These are phyloP conservation scores for Poliocrania exsul DNA, from an alignment of 2,797 vertebrate species.

Conservation along the genomic window DNA sequence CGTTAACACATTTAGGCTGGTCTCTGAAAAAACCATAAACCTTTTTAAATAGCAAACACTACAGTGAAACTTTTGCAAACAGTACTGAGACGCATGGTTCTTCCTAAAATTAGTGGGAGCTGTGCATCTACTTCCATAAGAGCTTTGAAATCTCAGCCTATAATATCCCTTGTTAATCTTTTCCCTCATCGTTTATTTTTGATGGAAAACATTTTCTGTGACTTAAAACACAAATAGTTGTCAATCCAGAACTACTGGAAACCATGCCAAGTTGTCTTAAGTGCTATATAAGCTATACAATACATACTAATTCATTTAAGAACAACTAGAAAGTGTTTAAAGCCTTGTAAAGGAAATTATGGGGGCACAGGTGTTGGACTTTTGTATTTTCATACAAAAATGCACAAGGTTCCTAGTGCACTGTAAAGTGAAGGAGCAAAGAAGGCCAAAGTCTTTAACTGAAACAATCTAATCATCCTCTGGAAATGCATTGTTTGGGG, in stretches of 20 bases:
- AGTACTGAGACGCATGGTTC: neutral
- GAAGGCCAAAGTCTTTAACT: neutral
- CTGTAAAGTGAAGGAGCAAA: neutral
- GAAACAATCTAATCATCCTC: constrained; percentile 7
- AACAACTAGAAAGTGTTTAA: neutral
- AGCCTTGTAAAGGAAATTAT: constrained; percentile 14
- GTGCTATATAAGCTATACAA: neutral
- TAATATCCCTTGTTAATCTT: neutral
- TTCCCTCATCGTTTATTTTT: neutral
- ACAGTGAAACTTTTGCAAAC: neutral
- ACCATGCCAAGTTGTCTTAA: neutral
- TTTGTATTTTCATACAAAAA: neutral
- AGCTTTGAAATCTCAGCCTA: neutral
- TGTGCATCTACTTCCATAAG: neutral
- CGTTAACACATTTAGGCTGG: neutral
- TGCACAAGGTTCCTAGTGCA: neutral
- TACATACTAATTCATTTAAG: constrained; percentile 1
- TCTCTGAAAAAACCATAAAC: neutral
- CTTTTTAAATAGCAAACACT: neutral
- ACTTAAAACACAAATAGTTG: neutral
- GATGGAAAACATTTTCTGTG: neutral
- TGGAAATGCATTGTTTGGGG: neutral
- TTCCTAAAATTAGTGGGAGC: neutral
- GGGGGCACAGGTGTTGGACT: neutral
- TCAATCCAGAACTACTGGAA: neutral